Evolutionary conservation across 2,113 vertebrate species (phyloP), one percentile per base, ranked within the genome.

Genomic region (Hippoglossus stenolepis): DNA sequence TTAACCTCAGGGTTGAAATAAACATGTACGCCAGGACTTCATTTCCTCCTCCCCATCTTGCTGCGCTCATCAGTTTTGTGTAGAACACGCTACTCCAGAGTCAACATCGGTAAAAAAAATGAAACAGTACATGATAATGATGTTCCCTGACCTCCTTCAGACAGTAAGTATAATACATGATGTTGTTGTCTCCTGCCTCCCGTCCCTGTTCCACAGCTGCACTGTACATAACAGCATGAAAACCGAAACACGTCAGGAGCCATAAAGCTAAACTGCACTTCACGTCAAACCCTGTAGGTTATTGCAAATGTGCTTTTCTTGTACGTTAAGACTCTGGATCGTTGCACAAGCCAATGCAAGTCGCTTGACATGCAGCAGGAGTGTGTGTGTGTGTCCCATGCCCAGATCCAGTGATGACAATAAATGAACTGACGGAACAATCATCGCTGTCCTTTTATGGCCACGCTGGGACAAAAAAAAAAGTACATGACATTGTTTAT

Each of bases 1-100:
- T 88, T 83, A 91, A 92, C 90, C 92, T 90, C 85, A 63, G 85
- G 90, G 80, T 84, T 88, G 85, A 87, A 84, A 79, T 45, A 87
- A 88, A 82, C 89, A 87, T 82, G 80, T 85, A 74, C 28, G 66
- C 81, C 84, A 82, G 86, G 85, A 87, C 80, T 90, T 87, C 80
- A 90, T 90, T 92, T 92, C 90, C 88, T 91, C 79, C 79, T 56
- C 82, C 18, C 76, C 65, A 72, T 89, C 43, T 80, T 88, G 91
- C 90, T 86, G 88, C 71, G 57, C 78, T 92, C 92, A 93, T 92
- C 92, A 90, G 45, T 90, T 92, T 92, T 88, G 82, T 85, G 85
- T 83, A 75, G 83, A 87, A 80, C 88, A 84, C 43, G 26, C 79
- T 73, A 65, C 85, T 90, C 87, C 84, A 73, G 75, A 83, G 83